Evolutionary conservation across 2,113 vertebrate genomes (phyloP).

Genomic region (Balaeniceps rex): DNA sequence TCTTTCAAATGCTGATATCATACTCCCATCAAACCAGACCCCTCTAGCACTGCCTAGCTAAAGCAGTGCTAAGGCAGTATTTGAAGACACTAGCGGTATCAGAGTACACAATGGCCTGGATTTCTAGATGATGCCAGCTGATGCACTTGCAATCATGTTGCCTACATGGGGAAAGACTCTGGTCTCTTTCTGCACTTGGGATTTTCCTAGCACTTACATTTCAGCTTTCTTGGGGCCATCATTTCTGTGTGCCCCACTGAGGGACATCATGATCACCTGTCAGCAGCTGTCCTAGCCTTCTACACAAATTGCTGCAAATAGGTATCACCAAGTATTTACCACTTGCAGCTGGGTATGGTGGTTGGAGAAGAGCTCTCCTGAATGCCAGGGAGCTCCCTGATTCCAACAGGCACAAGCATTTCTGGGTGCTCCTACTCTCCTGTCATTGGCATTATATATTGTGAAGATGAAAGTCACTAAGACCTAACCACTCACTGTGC

Average conservation of each 20-base stretch:
- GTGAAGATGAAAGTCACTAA: background rate
- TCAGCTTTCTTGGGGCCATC: background rate
- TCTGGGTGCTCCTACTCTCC: background rate
- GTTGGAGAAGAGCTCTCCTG: background rate
- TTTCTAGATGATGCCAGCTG: background rate
- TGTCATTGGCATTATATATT: background rate
- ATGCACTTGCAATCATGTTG: background rate
- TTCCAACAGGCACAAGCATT: background rate
- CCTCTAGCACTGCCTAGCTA: background rate
- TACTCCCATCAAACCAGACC: background rate
- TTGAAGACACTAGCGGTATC: background rate
- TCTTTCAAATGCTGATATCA: background rate
- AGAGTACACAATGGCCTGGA: background rate
- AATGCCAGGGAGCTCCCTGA: background rate
- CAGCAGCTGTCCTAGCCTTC: background rate
- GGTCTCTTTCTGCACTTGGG: background rate
- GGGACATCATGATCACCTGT: rapidly evolving
- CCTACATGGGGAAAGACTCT: background rate
- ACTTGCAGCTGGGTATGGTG: background rate
- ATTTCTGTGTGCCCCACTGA: background rate
- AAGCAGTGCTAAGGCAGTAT: background rate
- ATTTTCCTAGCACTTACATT: background rate
- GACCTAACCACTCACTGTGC: background rate
- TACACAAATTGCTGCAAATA: background rate
- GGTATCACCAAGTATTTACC: background rate